phyloP scores from a whole-genome alignment of 2,113 vertebrate species.

The Pundamilia nyererei region DNA sequence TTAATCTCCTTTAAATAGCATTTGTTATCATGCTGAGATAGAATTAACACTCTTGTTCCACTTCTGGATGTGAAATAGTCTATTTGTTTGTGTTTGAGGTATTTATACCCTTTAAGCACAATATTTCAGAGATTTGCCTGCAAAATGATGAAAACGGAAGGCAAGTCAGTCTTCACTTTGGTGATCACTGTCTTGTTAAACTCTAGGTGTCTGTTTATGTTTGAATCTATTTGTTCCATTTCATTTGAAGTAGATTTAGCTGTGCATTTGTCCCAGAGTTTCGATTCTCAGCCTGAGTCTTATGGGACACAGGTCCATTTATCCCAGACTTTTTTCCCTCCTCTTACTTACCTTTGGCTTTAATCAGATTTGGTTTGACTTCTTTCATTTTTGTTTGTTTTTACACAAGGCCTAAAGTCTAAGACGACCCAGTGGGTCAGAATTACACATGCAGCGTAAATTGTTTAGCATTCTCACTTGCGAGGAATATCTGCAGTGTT shows the following conservation, averaged over 20 bases:
- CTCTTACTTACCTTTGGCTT: neutral
- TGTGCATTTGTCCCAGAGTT: neutral
- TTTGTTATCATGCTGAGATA: constrained; percentile 65
- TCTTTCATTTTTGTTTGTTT: neutral
- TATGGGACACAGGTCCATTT: neutral
- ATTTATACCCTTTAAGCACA: neutral
- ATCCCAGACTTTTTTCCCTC: neutral
- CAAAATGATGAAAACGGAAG: neutral
- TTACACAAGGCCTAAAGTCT: neutral
- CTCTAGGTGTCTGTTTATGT: neutral
- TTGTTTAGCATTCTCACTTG: neutral
- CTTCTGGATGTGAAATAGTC: constrained; percentile 19
- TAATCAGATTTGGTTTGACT: neutral
- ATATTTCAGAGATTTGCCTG: neutral
- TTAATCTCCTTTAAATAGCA: constrained; percentile 71
- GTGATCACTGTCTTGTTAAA: neutral
- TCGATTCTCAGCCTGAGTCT: neutral
- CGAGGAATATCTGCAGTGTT: neutral
- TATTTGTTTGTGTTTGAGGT: neutral
- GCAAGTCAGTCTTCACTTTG: neutral
- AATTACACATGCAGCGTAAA: neutral
- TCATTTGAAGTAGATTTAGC: neutral
- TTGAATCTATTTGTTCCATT: neutral
- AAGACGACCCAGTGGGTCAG: neutral
- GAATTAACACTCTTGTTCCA: constrained; percentile 63